Percentiles rank a stretch among this genome's conserved stretches.
Evolutionary conservation across 2,888 invertebrate species (phyloP).

Genomic region (Abscondita cerata): DNA sequence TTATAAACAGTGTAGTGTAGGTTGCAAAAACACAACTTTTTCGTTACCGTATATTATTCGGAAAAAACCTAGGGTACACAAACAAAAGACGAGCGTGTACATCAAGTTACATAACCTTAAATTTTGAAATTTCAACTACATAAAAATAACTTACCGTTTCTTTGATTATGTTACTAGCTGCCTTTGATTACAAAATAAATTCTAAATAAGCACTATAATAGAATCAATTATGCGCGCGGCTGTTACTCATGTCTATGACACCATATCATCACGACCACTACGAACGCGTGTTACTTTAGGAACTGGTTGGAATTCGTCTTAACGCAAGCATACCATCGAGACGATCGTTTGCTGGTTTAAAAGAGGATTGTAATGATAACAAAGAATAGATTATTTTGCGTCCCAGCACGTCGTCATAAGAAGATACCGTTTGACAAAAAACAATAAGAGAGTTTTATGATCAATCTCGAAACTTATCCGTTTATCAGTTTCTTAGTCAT

Average conservation of each 20-base stretch:
- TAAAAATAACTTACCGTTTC: background rate
- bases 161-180: background rate
- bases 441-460: too few relatives aligned
- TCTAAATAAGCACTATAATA: slow-evolving; percentile 13
- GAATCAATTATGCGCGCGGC: slow-evolving; percentile 15
- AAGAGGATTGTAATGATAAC: too few relatives aligned
- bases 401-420: background rate
- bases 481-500: too few relatives aligned
- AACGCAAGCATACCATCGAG: slow-evolving; percentile 15
- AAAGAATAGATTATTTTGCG: slow-evolving; percentile 8
- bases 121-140: too few relatives aligned
- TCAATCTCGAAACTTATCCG: too few relatives aligned
- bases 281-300: slow-evolving; percentile 13
- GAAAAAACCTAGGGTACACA: too few relatives aligned
- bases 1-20: too few relatives aligned
- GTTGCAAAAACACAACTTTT: too few relatives aligned
- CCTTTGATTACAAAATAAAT: background rate
- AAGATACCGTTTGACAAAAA: background rate
- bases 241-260: slow-evolving; percentile 12
- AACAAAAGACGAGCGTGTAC: too few relatives aligned
- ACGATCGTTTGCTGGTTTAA: slow-evolving; percentile 17
- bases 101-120: too few relatives aligned
- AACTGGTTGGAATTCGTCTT: slow-evolving; percentile 22
- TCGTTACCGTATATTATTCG: too few relatives aligned
- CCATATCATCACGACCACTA: slow-evolving; percentile 9